A percentile compares a stretch with the other conserved stretches of the same genome.
phyloP scores from a whole-genome alignment of 2,113 vertebrate species.

The Cheilinus undulatus region DNA sequence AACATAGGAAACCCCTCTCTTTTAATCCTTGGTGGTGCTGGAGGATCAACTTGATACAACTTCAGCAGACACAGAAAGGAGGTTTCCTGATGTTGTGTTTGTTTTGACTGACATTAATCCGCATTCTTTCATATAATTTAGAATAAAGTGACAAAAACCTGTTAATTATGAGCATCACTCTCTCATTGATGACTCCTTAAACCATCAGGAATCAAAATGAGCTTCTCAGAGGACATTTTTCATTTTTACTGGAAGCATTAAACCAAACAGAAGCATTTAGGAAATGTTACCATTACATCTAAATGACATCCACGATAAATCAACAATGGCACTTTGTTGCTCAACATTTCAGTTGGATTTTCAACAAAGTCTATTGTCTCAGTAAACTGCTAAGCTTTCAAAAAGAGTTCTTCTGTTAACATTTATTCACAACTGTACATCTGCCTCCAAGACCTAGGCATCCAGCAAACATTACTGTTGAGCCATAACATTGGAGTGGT shows the following conservation, averaged over 20 bases:
- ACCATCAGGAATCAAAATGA: conserved; percentile 19
- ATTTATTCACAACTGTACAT: conserved; percentile 1
- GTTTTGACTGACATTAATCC: conserved; percentile 44
- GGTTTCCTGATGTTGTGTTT: conserved; percentile 28
- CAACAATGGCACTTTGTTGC: not conserved
- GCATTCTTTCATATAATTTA: not conserved
- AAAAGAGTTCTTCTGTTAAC: too few species aligned
- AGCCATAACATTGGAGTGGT: conserved; percentile 52
- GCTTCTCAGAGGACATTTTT: not conserved
- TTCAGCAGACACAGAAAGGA: conserved; percentile 35
- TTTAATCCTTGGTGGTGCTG: conserved; percentile 34
- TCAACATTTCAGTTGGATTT: not conserved
- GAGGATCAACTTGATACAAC: conserved; percentile 53
- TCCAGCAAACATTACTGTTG: conserved; percentile 38
- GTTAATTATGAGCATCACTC: not conserved
- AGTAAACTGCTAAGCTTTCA: too few species aligned
- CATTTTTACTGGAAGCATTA: not conserved
- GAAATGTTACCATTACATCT: not conserved
- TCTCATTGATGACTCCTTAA: conserved; percentile 9
- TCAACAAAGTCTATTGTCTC: not conserved
- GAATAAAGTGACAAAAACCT: conserved; percentile 11
- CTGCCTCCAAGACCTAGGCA: conserved; percentile 14
- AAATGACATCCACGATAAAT: not conserved
- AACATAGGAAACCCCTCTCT: conserved; percentile 59
- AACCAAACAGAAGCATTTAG: not conserved